phyloP scores from a whole-genome alignment of 2,888 invertebrate genomes.

The Sturmia bella region DNA sequence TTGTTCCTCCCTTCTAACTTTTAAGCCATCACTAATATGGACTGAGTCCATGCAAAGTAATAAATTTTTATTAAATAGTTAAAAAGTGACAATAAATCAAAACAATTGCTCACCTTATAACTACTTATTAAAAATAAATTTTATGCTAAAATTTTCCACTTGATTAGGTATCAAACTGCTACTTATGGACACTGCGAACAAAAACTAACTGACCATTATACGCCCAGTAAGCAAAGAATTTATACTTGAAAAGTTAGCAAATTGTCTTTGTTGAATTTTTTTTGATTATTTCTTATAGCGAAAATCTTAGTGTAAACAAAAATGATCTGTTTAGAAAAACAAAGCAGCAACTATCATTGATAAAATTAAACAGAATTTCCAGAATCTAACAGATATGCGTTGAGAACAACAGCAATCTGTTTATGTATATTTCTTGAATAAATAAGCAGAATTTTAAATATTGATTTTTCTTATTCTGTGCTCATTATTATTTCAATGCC shows the following conservation, averaged over 20 bases:
- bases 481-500: slow-evolving; percentile 20
- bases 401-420: neutral
- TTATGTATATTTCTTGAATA: neutral
- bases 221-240: neutral
- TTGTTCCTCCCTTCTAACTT: no score
- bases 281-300: neutral
- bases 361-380: no score
- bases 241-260: slow-evolving; percentile 37
- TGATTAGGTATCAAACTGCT: neutral
- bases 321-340: slow-evolving; percentile 30
- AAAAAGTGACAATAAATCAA: slow-evolving; percentile 68
- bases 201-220: slow-evolving; percentile 12
- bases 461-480: slow-evolving; percentile 33
- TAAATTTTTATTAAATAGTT: slow-evolving; percentile 69
- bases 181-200: neutral
- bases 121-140: slow-evolving; percentile 71
- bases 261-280: neutral
- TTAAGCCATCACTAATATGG: no score
- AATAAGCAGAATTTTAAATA: slow-evolving; percentile 47
- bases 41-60: no score
- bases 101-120: slow-evolving; percentile 70
- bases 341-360: slow-evolving; percentile 2
- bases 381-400: neutral
- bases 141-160: neutral
- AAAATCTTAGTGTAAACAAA: neutral